A percentile compares a stretch with the other conserved stretches of the same genome.
phyloP scores from a whole-genome alignment of 2,888 invertebrate genomes.

The Drosophila planitibia region DNA sequence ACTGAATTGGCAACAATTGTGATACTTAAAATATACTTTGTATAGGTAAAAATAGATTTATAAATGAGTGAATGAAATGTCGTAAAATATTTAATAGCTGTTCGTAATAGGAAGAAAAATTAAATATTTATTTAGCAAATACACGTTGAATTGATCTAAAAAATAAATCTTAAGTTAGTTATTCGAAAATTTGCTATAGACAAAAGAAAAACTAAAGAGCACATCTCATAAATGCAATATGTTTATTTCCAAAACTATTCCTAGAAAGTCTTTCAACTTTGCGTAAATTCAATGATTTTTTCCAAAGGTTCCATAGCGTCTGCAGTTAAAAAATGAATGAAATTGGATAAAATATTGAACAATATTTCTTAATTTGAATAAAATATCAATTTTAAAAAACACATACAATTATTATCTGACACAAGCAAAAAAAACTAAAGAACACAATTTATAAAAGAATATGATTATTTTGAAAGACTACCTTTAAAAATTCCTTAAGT shows the following conservation, averaged over 20 bases:
- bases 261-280: background rate
- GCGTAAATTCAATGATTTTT: background rate
- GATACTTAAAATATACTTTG: background rate
- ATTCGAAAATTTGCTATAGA: background rate
- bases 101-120: background rate
- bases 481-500: background rate
- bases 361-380: background rate
- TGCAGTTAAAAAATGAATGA: background rate
- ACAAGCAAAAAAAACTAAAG: background rate
- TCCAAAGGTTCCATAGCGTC: background rate
- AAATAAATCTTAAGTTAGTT: background rate
- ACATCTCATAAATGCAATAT: background rate
- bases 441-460: background rate
- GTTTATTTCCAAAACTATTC: background rate
- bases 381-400: background rate
- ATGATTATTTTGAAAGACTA: background rate
- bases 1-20: conserved; percentile 7
- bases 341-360: background rate
- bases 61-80: background rate
- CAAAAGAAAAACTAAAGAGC: background rate
- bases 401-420: background rate
- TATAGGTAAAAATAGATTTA: conserved; percentile 8
- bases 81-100: background rate
- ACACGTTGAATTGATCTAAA: rapidly evolving
- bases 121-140: background rate